phyloP scores from a whole-genome alignment of 1,140 invertebrate species.

The Drosophila santomea region DNA sequence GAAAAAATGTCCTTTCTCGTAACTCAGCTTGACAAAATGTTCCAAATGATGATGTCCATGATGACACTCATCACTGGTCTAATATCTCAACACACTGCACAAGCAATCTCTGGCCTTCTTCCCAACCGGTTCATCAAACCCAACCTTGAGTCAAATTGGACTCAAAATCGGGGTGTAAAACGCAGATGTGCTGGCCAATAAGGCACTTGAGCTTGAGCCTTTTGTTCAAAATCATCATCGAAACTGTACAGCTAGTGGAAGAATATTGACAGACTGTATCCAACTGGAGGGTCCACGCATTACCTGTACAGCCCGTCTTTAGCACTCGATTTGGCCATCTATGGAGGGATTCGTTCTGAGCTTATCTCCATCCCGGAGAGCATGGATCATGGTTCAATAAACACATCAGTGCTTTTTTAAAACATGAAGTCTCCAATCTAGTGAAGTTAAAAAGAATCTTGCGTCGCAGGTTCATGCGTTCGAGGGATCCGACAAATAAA shows the following conservation, averaged over 20 bases:
- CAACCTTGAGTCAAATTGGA: background rate
- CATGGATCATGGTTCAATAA: too few species aligned
- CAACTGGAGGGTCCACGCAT: background rate
- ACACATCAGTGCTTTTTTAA: too few species aligned
- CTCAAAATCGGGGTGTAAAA: background rate
- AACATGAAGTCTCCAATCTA: too few species aligned
- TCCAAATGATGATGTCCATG: slow-evolving; percentile 4
- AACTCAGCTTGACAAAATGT: background rate
- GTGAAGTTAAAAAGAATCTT: too few species aligned
- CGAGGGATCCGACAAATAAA: too few species aligned
- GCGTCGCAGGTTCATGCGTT: too few species aligned
- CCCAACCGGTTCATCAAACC: background rate
- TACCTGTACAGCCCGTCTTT: too few species aligned
- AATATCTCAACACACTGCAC: background rate
- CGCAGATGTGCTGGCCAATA: background rate
- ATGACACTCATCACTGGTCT: background rate
- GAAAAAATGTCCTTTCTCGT: background rate
- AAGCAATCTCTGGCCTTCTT: background rate
- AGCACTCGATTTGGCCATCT: too few species aligned
- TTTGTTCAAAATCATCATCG: background rate
- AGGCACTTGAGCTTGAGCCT: background rate
- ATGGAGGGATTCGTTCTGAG: too few species aligned
- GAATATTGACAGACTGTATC: background rate
- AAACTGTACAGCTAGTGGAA: background rate
- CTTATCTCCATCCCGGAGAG: too few species aligned